Conservation (phyloP, 2,113 vertebrate species). For the Oreocharis arfaki region DNA sequence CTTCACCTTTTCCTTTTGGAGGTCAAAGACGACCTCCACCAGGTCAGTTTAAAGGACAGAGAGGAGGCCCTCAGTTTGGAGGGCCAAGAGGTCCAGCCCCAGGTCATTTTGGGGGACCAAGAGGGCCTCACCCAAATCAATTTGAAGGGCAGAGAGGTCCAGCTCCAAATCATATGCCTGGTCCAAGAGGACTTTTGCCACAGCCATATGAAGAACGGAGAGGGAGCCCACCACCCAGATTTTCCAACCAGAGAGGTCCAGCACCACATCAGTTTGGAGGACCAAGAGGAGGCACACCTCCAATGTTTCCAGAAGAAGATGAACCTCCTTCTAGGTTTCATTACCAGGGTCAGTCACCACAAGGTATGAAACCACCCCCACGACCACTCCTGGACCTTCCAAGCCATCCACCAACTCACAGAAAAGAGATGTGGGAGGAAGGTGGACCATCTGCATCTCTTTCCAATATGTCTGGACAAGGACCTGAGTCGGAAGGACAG, state of each 20-base stretch:
- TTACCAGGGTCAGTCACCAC: constrained; percentile 69
- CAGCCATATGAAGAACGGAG: constrained; percentile 80
- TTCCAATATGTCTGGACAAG: constrained; percentile 57
- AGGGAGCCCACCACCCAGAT: constrained; percentile 61
- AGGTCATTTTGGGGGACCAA: constrained; percentile 80
- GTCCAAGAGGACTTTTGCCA: constrained; percentile 63
- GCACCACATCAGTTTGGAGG: constrained; percentile 65
- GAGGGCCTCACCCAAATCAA: constrained; percentile 68
- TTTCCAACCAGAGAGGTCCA: constrained; percentile 69
- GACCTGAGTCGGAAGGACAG: constrained; percentile 70
- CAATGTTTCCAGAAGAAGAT: constrained; percentile 63
- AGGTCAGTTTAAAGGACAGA: constrained; percentile 70
- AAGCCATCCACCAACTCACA: constrained; percentile 75
- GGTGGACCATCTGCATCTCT: constrained; percentile 46
- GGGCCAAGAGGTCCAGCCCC: constrained; percentile 76
- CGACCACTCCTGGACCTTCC: constrained; percentile 84
- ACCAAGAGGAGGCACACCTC: constrained; percentile 52
- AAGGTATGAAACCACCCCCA: constrained; percentile 69
- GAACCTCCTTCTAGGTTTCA: constrained; percentile 75
- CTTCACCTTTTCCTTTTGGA: constrained; percentile 63
- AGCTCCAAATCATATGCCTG: constrained; percentile 68
- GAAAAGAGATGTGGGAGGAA: constrained; percentile 76
- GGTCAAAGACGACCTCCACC: constrained; percentile 69
- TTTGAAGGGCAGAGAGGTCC: constrained; percentile 70
- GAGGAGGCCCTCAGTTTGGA: constrained; percentile 78